phyloP scores from a whole-genome alignment of 2,888 invertebrate genomes.

The Fragum sueziense region DNA sequence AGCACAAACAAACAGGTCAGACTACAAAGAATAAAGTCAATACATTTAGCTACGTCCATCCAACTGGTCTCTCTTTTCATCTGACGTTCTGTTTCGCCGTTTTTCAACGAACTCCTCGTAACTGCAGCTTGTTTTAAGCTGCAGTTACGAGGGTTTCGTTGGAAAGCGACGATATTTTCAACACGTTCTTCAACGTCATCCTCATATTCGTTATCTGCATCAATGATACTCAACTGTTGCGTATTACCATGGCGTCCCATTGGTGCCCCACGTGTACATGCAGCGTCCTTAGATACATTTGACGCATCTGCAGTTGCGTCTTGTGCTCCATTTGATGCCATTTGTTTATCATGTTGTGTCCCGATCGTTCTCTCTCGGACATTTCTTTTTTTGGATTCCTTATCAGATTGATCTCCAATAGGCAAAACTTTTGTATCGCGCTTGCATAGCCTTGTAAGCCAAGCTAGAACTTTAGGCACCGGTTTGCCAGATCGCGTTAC shows the following conservation, averaged over 20 bases:
- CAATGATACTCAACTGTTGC: background rate
- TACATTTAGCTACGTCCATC: slow-evolving; percentile 3
- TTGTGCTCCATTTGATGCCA: no score
- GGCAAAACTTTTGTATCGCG: background rate
- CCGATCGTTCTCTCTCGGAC: background rate
- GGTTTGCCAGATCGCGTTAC: slow-evolving; percentile 1
- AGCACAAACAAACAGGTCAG: background rate
- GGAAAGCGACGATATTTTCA: no score
- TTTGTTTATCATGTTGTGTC: background rate
- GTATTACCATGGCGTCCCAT: no score
- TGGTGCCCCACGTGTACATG: background rate
- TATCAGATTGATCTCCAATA: background rate
- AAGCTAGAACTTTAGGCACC: background rate
- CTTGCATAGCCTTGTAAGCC: background rate
- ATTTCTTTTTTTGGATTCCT: no score
- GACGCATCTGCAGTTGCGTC: no score
- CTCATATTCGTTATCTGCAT: no score
- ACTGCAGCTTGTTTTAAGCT: no score
- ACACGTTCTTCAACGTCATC: no score
- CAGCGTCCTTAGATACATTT: background rate
- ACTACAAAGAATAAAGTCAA: slow-evolving; percentile 5
- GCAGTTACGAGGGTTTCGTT: no score
- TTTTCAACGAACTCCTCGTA: no score
- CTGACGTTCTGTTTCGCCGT: background rate
- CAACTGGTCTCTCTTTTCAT: background rate